Percentiles rank a stretch among this genome's conserved stretches.
phyloP scores from a whole-genome alignment of 30 jellyfish, hydroid and myxozoan species.

The Cassiopea andromeda region DNA sequence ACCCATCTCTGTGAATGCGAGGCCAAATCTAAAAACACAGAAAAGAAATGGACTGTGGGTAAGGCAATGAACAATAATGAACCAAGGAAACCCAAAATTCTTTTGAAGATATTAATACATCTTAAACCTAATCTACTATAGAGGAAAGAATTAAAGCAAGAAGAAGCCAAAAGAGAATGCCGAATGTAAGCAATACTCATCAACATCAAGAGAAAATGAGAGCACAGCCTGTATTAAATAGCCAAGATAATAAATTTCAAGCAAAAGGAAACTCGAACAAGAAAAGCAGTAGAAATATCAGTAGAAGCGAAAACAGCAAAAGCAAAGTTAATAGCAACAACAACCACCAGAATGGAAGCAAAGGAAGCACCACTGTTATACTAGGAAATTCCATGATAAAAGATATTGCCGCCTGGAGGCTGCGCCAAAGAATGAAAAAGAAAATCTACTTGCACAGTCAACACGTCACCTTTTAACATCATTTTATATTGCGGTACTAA shows the following conservation, averaged over 20 bases:
- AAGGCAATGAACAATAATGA: background rate
- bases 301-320: no score
- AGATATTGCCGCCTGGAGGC: background rate
- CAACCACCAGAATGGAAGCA: background rate
- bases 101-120: no score
- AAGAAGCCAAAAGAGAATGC: background rate
- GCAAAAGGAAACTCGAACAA: no score
- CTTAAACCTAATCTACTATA: background rate
- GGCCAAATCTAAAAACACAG: background rate
- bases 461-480: background rate
- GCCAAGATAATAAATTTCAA: no score
- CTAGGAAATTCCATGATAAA: background rate
- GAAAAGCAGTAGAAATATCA: no score
- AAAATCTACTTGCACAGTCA: background rate
- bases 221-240: background rate
- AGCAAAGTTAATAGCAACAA: no score
- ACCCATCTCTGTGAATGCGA: background rate
- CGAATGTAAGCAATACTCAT: background rate
- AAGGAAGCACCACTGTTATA: background rate
- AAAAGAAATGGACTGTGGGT: background rate
- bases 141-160: background rate
- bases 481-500: background rate
- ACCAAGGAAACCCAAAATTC: background rate
- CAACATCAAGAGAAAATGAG: background rate
- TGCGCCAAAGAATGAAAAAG: background rate